Conservation (phyloP, 1,140 invertebrate species). For the Ceratitis capitata region DNA sequence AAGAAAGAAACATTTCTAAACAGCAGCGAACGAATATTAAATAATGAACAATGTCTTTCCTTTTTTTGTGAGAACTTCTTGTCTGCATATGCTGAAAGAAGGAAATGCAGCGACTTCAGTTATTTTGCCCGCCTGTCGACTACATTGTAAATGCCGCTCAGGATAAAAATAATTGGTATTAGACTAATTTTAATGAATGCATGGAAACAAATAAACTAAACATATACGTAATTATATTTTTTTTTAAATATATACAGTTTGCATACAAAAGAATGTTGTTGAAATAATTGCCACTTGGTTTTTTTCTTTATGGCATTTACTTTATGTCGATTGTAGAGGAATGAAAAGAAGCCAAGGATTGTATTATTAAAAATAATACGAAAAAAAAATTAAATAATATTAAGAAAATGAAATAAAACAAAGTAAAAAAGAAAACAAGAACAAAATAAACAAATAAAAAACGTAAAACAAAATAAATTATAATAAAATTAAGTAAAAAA, state of each 20-base stretch:
- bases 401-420: no score
- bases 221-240: not conserved
- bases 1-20: not conserved
- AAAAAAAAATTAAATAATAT: not conserved
- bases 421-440: no score
- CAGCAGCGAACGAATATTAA: not conserved
- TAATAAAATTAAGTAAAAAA: no score
- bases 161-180: slow-evolving; percentile 1
- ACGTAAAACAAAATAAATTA: no score
- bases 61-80: not conserved
- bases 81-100: not conserved
- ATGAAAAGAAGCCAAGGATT: not conserved
- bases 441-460: not conserved
- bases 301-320: slow-evolving; percentile 1
- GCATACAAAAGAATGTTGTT: no score
- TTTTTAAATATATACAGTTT: not conserved
- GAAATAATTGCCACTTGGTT: slow-evolving; percentile 2
- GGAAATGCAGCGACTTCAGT: not conserved
- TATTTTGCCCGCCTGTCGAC: not conserved
- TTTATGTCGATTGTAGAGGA: not conserved
- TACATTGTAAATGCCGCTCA: not conserved
- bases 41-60: not conserved
- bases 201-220: slow-evolving; percentile 4
- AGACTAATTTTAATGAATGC: slow-evolving; percentile 14
- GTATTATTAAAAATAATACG: not conserved